A percentile compares a stretch with the other conserved stretches of the same genome.
phyloP scores from a whole-genome alignment of 2,113 vertebrate genomes.

The Eulemur macaco region DNA sequence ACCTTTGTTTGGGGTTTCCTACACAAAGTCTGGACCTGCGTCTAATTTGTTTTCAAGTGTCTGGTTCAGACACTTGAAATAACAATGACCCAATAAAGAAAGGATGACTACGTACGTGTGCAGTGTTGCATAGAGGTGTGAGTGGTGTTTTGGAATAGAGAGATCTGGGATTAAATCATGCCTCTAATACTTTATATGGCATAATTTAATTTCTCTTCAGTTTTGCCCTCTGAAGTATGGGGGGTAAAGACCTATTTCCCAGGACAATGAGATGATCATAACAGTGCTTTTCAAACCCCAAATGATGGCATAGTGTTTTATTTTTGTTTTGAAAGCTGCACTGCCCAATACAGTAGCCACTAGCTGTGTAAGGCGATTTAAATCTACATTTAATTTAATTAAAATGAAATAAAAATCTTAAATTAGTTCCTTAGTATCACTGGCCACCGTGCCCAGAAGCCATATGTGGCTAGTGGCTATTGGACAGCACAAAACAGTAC shows the following conservation, averaged over 20 bases:
- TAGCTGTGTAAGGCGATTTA: background rate
- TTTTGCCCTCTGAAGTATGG: background rate
- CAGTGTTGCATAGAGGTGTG: background rate
- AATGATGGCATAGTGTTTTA: background rate
- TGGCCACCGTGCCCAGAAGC: background rate
- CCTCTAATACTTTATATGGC: background rate
- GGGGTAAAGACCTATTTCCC: background rate
- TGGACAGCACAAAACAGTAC: background rate
- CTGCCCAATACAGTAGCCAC: background rate
- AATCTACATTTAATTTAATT: slow-evolving; percentile 3
- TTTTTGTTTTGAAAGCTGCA: background rate
- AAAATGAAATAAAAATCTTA: background rate
- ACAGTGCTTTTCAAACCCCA: background rate
- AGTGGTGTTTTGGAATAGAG: background rate
- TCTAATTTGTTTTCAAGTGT: slow-evolving; percentile 22
- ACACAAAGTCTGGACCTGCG: background rate
- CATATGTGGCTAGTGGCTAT: background rate
- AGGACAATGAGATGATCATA: background rate
- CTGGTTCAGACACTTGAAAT: background rate
- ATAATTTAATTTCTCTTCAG: slow-evolving; percentile 13
- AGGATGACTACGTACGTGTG: background rate
- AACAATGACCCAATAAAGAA: background rate
- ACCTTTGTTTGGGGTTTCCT: background rate
- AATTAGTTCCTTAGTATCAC: background rate
- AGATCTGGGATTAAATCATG: background rate